Evolutionary conservation across 2,797 vertebrate species (phyloP).

Genomic region (Tympanoctomys barrerae): DNA sequence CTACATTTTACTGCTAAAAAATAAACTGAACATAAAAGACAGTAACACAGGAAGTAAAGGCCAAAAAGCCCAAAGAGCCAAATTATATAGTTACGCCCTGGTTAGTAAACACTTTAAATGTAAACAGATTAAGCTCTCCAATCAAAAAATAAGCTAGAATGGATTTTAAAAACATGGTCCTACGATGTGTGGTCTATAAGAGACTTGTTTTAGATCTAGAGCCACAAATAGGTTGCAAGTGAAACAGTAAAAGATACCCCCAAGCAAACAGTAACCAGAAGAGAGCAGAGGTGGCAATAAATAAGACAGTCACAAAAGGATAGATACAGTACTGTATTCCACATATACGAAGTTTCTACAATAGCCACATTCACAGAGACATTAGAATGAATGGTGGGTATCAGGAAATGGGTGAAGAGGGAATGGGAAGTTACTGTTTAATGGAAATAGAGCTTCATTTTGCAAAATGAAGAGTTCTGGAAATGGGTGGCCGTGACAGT

Average conservation of each 20-base stretch:
- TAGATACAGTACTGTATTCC: not conserved
- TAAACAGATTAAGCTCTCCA: not conserved
- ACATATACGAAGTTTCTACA: not conserved
- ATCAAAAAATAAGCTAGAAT: not conserved
- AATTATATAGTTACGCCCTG: not conserved
- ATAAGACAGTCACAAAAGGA: not conserved
- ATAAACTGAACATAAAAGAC: not conserved
- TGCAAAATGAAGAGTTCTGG: conserved; percentile 9
- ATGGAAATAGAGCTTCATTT: not conserved
- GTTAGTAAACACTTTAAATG: not conserved
- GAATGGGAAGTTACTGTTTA: not conserved
- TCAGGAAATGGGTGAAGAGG: not conserved
- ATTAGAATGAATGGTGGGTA: not conserved
- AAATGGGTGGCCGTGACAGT: not conserved
- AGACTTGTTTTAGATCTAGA: not conserved
- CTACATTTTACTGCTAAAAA: not conserved
- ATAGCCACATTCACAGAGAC: not conserved
- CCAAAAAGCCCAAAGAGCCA: not conserved
- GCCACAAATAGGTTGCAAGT: not conserved
- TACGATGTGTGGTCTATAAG: not conserved
- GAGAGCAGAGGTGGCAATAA: not conserved
- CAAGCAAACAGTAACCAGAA: not conserved
- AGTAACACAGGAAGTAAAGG: not conserved
- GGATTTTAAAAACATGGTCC: not conserved
- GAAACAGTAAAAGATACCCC: not conserved